Evolutionary conservation across 2,888 invertebrate genomes (phyloP).

Genomic region (Clitarchus hookeri): DNA sequence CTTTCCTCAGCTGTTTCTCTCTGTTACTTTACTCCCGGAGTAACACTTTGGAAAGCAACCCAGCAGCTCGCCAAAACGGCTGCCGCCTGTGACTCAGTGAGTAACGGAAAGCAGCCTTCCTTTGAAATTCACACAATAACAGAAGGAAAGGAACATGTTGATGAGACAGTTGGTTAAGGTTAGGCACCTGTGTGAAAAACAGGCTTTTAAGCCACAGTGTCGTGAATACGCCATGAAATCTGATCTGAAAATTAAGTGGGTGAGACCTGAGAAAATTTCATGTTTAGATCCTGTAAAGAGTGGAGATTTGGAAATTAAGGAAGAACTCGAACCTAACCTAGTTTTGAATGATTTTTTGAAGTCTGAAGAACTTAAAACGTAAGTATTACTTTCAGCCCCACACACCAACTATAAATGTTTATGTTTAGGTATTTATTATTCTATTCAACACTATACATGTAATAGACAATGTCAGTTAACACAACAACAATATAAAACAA

Average conservation of each 20-base stretch:
- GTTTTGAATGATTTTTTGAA: conserved; percentile 60
- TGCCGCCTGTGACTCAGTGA: too few relatives aligned
- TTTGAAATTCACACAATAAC: too few relatives aligned
- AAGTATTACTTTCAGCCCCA: background rate
- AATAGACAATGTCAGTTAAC: too few relatives aligned
- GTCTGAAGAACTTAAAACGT: conserved; percentile 60
- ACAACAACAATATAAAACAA: too few relatives aligned
- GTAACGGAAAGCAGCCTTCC: too few relatives aligned
- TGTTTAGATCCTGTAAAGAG: conserved; percentile 68
- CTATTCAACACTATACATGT: too few relatives aligned
- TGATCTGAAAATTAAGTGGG: conserved; percentile 78
- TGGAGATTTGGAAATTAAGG: conserved; percentile 68
- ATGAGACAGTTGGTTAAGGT: background rate
- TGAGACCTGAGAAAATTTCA: conserved; percentile 69
- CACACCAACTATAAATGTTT: too few relatives aligned
- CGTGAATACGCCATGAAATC: conserved; percentile 62
- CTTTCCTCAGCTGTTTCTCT: too few relatives aligned
- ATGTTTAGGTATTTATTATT: too few relatives aligned
- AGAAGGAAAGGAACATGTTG: background rate
- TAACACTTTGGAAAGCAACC: too few relatives aligned
- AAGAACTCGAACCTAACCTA: conserved; percentile 60
- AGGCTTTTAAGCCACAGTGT: background rate
- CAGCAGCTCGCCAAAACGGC: too few relatives aligned
- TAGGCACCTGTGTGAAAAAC: background rate
- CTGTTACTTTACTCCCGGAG: too few relatives aligned